These are phyloP conservation scores for Tragulus kanchil DNA, from an alignment of 2,113 vertebrate species.

Conservation along the genomic window DNA sequence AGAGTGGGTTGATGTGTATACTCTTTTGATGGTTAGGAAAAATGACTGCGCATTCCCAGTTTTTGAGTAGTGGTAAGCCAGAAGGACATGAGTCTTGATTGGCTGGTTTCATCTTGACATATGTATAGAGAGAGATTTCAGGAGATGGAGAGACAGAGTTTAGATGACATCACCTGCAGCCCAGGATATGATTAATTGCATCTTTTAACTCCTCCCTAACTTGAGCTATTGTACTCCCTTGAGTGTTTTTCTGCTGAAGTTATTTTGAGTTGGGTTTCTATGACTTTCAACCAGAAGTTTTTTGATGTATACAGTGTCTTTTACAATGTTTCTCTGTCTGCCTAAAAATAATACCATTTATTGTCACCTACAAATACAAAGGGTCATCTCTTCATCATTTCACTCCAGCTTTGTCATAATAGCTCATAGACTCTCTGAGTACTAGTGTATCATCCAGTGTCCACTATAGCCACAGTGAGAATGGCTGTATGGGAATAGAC, in stretches of 20 bases:
- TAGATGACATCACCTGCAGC: not conserved
- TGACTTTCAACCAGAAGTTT: not conserved
- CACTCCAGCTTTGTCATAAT: not conserved
- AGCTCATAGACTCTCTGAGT: not conserved
- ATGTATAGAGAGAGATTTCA: slow-evolving; percentile 13
- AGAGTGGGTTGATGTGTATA: not conserved
- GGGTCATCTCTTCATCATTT: slow-evolving; percentile 54
- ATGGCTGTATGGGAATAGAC: not conserved
- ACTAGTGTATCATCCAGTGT: not conserved
- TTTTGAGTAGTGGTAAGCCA: not conserved
- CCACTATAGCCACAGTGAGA: slow-evolving; percentile 43
- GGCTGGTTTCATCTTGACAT: not conserved
- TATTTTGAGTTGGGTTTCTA: slow-evolving; percentile 44
- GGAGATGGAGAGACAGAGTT: not conserved
- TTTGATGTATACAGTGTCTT: slow-evolving; percentile 17
- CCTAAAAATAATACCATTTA: slow-evolving; percentile 54
- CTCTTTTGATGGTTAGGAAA: not conserved
- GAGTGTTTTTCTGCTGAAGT: not conserved
- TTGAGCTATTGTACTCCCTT: not conserved
- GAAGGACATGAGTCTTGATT: not conserved
- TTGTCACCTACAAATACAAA: slow-evolving; percentile 29
- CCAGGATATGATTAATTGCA: not conserved
- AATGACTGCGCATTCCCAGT: not conserved
- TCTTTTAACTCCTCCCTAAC: not conserved
- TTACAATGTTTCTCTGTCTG: not conserved